Conservation (phyloP, 2,888 invertebrate species). For the Archaeoteleia sp. region DNA sequence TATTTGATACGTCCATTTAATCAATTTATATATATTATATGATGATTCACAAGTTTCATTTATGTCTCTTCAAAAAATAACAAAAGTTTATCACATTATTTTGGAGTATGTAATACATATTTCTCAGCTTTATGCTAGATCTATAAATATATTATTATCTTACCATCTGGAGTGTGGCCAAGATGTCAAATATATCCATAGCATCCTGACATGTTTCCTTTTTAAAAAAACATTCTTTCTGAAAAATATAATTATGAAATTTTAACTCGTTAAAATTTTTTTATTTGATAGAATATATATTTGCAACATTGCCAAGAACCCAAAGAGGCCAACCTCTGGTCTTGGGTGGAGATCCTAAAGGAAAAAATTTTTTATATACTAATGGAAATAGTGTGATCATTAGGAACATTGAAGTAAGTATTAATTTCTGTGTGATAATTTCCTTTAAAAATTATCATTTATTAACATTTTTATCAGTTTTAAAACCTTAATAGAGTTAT, state of each 20-base stretch:
- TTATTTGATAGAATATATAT: conserved; percentile 84
- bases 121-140: conserved; percentile 20
- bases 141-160: conserved; percentile 41
- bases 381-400: conserved; percentile 99
- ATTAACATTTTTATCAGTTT: not conserved
- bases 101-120: conserved; percentile 5
- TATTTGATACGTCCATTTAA: too few species aligned
- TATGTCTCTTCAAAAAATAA: conserved; percentile 10
- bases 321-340: conserved; percentile 96
- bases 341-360: conserved; percentile 96
- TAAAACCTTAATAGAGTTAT: not conserved
- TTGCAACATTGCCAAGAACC: conserved; percentile 95
- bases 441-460: conserved; percentile 3
- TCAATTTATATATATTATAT: not conserved
- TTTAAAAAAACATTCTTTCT: not conserved
- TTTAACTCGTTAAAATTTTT: not conserved
- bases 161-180: conserved; percentile 45
- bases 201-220: not conserved
- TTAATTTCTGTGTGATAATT: not conserved
- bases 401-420: conserved; percentile 90
- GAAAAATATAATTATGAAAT: not conserved
- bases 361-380: conserved; percentile 96
- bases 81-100: conserved; percentile 8
- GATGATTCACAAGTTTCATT: conserved; percentile 19
- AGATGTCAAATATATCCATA: conserved; percentile 37